Base-by-base conservation (phyloP, 2,888 invertebrate genomes). In the Ptilodon capucinus region DNA sequence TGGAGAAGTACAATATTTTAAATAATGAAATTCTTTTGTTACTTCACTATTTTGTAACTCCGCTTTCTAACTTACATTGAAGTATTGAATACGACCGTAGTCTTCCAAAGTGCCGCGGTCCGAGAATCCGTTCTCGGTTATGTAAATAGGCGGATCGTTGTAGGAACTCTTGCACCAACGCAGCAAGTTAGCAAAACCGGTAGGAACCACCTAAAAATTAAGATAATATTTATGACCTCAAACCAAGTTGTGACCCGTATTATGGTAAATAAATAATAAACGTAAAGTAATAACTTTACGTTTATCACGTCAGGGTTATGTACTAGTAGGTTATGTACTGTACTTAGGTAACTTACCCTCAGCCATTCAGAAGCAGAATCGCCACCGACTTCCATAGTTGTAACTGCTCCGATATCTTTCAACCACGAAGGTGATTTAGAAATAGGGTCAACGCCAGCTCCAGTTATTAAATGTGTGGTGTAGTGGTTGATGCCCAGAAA, bases 101-200 rank as follows among this genome's bases (percentile, higher is more conserved):
- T 92, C 91, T 48, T 91, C 68, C 28, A 91, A 69, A 14, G 80
- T 80, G 19, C 91, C 92, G 36, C 71, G 81, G 66, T 93, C 92
- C 3, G 92, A 91, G 67, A 88, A 92, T 5, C 93, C 93, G 63
- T 93, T 93, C 64, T 94, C 94, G 2, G 92, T 92, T 35, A 93
- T 92, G 62, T 92, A 87, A 48, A 93, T 92, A 16, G 91, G 87
- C 11, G 92, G 88, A 68, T 93, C 84, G 40, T 91, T 89, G 76
- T 93, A 94, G 2, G 89, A 85, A 38, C 84, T 83, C 71, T 92
- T 92, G 65, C 93, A 91, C 92, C 92, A 93, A 38, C 92, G 91
- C 25, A 94, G 74, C 18, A 93, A 66, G 64, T 92, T 92, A 3
- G 92, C 90, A 49, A 93, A 90, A n/a, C 93, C 94, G 64, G 92